phyloP scores from a whole-genome alignment of 2,888 invertebrate species.

The Dermolepida albohirtum region DNA sequence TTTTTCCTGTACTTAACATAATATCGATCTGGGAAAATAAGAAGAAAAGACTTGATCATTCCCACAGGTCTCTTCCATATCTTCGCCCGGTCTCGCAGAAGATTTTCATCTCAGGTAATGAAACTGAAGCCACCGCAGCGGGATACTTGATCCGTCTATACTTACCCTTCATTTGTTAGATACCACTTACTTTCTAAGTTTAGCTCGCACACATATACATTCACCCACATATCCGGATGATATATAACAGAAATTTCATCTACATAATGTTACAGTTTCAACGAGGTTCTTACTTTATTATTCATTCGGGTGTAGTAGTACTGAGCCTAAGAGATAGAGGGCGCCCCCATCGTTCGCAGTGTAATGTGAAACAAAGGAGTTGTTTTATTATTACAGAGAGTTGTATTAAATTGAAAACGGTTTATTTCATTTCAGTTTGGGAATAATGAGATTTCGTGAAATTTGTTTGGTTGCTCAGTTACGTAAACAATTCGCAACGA shows the following conservation, averaged over 20 bases:
- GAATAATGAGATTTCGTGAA: slow-evolving; percentile 9
- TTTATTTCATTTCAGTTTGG: slow-evolving; percentile 11
- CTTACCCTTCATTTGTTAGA: slow-evolving; percentile 11
- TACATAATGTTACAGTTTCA: slow-evolving; percentile 20
- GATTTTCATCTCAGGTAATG: slow-evolving; percentile 8
- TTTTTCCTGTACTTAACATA: no score
- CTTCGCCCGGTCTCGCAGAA: no score
- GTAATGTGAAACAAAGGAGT: slow-evolving; percentile 22
- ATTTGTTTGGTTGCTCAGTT: not conserved
- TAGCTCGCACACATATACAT: not conserved
- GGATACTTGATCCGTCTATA: slow-evolving; percentile 19
- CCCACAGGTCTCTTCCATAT: no score
- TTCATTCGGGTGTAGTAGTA: slow-evolving; percentile 11
- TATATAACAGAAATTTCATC: slow-evolving; percentile 19
- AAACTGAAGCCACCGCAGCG: slow-evolving; percentile 13
- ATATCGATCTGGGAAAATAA: no score
- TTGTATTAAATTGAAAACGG: slow-evolving; percentile 24
- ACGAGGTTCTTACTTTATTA: slow-evolving; percentile 24
- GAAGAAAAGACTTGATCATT: no score
- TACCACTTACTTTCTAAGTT: not conserved
- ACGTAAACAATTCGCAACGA: no score
- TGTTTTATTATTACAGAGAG: slow-evolving; percentile 8
- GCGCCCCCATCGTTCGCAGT: slow-evolving; percentile 7
- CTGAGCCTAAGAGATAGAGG: not conserved
- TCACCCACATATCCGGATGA: slow-evolving; percentile 8